Conservation (phyloP, 2,888 invertebrate species). For the Itoplectis maculator region DNA sequence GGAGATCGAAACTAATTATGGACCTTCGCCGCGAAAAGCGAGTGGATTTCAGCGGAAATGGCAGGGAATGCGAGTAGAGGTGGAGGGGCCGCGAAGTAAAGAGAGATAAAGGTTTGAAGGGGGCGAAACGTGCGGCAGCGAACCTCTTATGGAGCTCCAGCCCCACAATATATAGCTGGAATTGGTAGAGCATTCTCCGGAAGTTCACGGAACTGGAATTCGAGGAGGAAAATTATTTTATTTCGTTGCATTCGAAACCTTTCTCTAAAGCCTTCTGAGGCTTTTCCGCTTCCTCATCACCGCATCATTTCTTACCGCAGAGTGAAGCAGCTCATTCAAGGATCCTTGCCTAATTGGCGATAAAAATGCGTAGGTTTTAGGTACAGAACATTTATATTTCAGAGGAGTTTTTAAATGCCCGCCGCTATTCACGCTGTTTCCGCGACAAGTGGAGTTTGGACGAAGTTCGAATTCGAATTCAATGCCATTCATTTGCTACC, state of each 20-base stretch:
- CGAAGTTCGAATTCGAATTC: constrained; percentile 11
- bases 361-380: constrained; percentile 8
- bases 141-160: constrained; percentile 23
- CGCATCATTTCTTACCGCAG: constrained; percentile 2
- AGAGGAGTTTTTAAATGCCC: constrained; percentile 9
- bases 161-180: background rate
- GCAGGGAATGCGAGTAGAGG: constrained; percentile 60
- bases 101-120: constrained; percentile 13
- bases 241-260: constrained; percentile 33
- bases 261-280: constrained; percentile 4
- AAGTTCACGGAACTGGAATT: constrained; percentile 32
- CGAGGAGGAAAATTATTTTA: constrained; percentile 53
- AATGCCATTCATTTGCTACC: background rate
- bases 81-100: constrained; percentile 34
- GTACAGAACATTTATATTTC: constrained; percentile 22
- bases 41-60: constrained; percentile 66
- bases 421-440: background rate
- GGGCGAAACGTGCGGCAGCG: background rate
- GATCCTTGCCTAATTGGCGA: constrained; percentile 35
- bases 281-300: background rate
- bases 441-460: constrained; percentile 24
- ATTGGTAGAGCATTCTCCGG: constrained; percentile 14
- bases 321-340: constrained; percentile 1
- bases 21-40: constrained; percentile 63
- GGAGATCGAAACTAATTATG: constrained; percentile 70